Evolutionary conservation across 1,140 invertebrate species (phyloP), one percentile per base, ranked within the genome.

Genomic region (Tyrophagus putrescentiae): DNA sequence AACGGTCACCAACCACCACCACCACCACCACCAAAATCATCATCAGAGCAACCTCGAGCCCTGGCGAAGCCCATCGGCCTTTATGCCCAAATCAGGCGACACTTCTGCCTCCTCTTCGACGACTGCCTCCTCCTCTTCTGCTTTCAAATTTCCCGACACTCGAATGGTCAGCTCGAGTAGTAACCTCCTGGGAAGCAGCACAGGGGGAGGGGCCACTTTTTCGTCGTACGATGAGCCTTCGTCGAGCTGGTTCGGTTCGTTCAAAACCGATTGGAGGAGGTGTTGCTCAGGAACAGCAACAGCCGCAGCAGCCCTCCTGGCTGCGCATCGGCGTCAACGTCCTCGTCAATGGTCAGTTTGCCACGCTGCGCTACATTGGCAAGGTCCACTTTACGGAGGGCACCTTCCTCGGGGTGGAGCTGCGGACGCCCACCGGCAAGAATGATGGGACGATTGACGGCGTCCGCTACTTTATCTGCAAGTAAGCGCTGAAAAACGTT

Each of bases 401-500:
- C 4, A 66, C 73, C 3, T 79, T 77, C 76, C 65, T 78, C 6
- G 91, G 91, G 33, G 82, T 95, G 0, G 87, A 88, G 67, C 73
- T 94, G 13, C 88, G 94, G 74, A 82, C 86, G 56, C 86, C 89
- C n/a, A 89, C 86, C 67, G 91, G 87, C 87, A 76, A 68, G 56
- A 93, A 95, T 73, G 88, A 94, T 76, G 91, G 91, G 31, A 82
- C 82, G 57, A 87, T 95, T 11, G 84, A 89, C 71, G 87, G 86
- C 29, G 80, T 86, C 32, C 80, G 82, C 58, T 95, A 96, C 75
- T 96, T 96, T 76, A 78, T 79, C 45, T 90, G 89, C 71, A 81
- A 82, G 60, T 54, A 54, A 54, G 27, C 39, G n/a, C 1, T 50
- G 9, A 16, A 76, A 76, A 28, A 70, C 78, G 6, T 76, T 78